Evolutionary conservation across 2,113 vertebrate species (phyloP).

Genomic region (Abramis brama): DNA sequence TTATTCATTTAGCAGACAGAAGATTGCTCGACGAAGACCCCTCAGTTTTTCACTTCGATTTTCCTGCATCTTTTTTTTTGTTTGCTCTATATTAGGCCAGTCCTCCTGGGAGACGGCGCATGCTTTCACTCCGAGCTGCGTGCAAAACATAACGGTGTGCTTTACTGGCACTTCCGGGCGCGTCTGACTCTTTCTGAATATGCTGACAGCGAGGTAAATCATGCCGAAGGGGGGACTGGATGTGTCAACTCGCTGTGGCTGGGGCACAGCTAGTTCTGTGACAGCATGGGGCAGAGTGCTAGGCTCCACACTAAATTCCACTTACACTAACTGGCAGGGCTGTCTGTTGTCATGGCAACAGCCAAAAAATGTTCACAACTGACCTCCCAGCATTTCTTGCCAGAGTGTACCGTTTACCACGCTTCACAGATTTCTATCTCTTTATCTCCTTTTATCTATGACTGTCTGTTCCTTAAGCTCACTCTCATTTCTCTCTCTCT

Average conservation of each 20-base stretch:
- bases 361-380: slow-evolving; percentile 45
- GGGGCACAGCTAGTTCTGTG: slow-evolving; percentile 4
- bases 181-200: slow-evolving; percentile 26
- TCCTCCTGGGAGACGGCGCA: slow-evolving; percentile 3
- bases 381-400: slow-evolving; percentile 44
- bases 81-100: slow-evolving; percentile 53
- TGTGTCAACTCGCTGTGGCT: slow-evolving; percentile 45
- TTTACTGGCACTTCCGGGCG: not conserved
- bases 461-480: slow-evolving; percentile 44
- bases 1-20: too few species aligned
- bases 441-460: slow-evolving; percentile 46
- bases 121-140: not conserved
- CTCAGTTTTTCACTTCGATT: slow-evolving; percentile 50
- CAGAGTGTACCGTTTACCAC: slow-evolving; percentile 48
- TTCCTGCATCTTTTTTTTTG: slow-evolving; percentile 53
- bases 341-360: slow-evolving; percentile 57
- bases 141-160: not conserved
- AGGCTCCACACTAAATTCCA: slow-evolving; percentile 44
- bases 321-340: slow-evolving; percentile 53
- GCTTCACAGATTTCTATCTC: slow-evolving; percentile 42
- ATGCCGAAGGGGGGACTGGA: slow-evolving; percentile 30
- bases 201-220: slow-evolving; percentile 40
- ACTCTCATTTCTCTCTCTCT: not conserved
- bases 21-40: slow-evolving; percentile 35
- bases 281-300: slow-evolving; percentile 33